Evolutionary conservation across 2,888 invertebrate species (phyloP).

Genomic region (Acrobasis consociella): DNA sequence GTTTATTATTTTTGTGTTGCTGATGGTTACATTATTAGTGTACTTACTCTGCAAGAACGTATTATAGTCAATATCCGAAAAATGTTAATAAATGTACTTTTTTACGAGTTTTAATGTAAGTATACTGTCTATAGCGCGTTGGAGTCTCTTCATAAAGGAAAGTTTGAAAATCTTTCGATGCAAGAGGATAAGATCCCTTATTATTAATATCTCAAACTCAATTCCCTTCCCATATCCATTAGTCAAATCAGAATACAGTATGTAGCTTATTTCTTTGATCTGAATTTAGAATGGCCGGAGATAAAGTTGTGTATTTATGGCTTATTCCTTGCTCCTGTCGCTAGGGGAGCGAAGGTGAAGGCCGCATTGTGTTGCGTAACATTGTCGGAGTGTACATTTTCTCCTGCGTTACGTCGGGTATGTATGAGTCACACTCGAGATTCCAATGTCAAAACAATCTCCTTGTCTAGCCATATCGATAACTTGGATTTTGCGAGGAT

Average conservation of each 20-base stretch:
- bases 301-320: slow-evolving; percentile 36
- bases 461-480: not conserved
- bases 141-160: no score
- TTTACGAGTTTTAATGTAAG: no score
- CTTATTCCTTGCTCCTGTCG: slow-evolving; percentile 26
- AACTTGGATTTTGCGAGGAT: not conserved
- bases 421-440: not conserved
- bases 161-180: not conserved
- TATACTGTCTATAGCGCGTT: no score
- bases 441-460: slow-evolving; percentile 3
- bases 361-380: slow-evolving; percentile 46
- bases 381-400: slow-evolving; percentile 25
- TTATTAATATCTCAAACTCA: not conserved
- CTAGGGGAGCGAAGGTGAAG: slow-evolving; percentile 45
- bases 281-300: slow-evolving; percentile 41
- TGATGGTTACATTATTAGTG: not conserved
- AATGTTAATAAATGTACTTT: no score
- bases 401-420: not conserved
- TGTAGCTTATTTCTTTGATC: slow-evolving; percentile 36
- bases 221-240: slow-evolving; percentile 3
- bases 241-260: slow-evolving; percentile 12
- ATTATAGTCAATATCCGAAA: not conserved
- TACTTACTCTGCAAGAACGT: not conserved
- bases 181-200: slow-evolving; percentile 1
- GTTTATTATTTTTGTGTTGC: slow-evolving; percentile 1